These are phyloP conservation scores for Xiphophorus hellerii DNA, from an alignment of 2,113 vertebrate species.

Conservation along the genomic window DNA sequence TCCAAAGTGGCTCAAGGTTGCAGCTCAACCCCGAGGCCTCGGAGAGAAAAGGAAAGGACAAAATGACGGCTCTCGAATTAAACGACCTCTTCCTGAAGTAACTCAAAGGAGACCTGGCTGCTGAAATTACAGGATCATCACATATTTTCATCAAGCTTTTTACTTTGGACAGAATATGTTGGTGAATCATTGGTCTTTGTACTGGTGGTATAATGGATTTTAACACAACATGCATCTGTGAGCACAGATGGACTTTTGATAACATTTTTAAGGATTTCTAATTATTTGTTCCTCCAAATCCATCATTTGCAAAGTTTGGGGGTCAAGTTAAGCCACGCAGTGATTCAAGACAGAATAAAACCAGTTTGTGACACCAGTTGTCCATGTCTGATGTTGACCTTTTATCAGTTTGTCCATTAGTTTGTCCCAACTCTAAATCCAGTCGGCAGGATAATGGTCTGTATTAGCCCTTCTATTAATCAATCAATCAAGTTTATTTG, in stretches of 20 bases:
- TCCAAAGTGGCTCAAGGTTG: conserved; percentile 73
- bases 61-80: conserved; percentile 60
- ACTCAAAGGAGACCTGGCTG: not conserved
- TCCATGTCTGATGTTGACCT: not conserved
- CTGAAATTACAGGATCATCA: not conserved
- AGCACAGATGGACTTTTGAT: not conserved
- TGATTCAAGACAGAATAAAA: no score
- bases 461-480: no score
- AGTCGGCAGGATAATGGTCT: no score
- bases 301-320: not conserved
- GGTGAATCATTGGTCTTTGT: not conserved
- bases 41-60: conserved; percentile 48
- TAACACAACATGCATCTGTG: not conserved
- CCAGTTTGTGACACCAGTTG: no score
- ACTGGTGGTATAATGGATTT: not conserved
- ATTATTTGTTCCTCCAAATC: no score
- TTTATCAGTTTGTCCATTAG: not conserved
- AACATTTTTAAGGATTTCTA: no score
- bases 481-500: no score
- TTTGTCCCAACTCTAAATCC: not conserved
- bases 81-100: conserved; percentile 42
- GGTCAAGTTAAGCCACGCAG: not conserved
- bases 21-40: conserved; percentile 49
- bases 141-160: not conserved
- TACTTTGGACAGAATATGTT: not conserved